Conservation (phyloP, 2,113 vertebrate genomes). For the Callorhinus ursinus region DNA sequence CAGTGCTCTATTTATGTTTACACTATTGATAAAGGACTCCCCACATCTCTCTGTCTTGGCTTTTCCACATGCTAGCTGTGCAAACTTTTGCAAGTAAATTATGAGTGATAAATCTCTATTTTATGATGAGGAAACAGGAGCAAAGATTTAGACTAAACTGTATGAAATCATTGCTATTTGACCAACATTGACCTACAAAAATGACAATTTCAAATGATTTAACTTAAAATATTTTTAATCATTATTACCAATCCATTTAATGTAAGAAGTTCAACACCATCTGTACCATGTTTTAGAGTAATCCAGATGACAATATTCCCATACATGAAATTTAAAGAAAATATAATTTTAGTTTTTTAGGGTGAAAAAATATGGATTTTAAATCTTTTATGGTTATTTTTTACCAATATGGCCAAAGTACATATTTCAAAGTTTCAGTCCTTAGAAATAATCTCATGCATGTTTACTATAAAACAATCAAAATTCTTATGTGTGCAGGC, state of each 20-base stretch:
- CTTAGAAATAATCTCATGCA: conserved; percentile 40
- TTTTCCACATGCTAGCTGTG: background rate
- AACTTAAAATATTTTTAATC: conserved; percentile 36
- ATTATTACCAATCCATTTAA: background rate
- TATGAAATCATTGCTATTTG: background rate
- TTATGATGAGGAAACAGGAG: conserved; percentile 12
- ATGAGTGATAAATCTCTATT: background rate
- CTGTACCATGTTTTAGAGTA: background rate
- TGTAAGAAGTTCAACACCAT: conserved; percentile 13
- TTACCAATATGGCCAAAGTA: background rate
- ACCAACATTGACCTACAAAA: background rate
- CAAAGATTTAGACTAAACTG: background rate
- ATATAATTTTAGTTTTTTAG: background rate
- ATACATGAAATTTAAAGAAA: background rate
- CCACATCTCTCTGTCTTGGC: background rate
- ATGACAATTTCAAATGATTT: conserved; percentile 32
- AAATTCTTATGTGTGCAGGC: background rate
- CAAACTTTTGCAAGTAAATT: background rate
- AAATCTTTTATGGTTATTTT: background rate
- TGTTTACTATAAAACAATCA: conserved; percentile 5
- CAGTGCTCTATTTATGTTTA: background rate
- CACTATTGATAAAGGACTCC: background rate
- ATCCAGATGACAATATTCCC: background rate
- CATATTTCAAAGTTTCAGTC: background rate
- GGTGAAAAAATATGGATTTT: background rate